Percentiles rank a stretch among this genome's conserved stretches.
Evolutionary conservation across 1,140 invertebrate genomes (phyloP).

Genomic region (Caenorhabditis remanei): DNA sequence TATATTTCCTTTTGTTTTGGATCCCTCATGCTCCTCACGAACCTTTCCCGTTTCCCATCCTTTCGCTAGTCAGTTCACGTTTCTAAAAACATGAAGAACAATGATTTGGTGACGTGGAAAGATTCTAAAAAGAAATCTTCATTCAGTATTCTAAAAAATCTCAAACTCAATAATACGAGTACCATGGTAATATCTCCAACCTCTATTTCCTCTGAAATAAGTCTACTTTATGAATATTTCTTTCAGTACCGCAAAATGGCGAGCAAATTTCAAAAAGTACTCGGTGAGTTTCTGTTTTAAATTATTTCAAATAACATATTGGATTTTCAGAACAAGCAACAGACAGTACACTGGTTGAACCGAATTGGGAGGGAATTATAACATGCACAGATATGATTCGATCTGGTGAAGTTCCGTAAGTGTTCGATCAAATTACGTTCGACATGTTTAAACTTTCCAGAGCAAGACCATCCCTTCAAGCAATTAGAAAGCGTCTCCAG

Average conservation of each 20-base stretch:
- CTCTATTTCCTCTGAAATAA: not conserved
- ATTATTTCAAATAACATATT: not conserved
- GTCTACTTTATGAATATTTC: not conserved
- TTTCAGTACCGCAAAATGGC: constrained; percentile 62
- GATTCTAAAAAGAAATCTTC: not conserved
- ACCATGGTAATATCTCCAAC: not conserved
- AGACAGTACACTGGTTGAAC: constrained; percentile 74
- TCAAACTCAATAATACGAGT: not conserved
- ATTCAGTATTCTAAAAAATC: constrained; percentile 16
- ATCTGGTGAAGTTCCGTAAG: constrained; percentile 74
- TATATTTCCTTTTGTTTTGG: not conserved
- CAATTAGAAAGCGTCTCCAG: constrained; percentile 73
- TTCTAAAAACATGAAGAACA: not conserved
- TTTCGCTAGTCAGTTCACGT: not conserved
- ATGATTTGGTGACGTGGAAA: no score
- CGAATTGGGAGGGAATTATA: constrained; percentile 76
- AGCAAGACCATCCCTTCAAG: constrained; percentile 71
- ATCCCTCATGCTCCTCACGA: not conserved
- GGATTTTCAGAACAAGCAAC: constrained; percentile 74
- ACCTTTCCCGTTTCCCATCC: not conserved
- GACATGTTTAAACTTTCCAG: constrained; percentile 63
- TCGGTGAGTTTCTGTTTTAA: constrained; percentile 60
- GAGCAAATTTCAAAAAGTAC: constrained; percentile 66
- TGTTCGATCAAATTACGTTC: constrained; percentile 52
- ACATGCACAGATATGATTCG: constrained; percentile 76